These are phyloP conservation scores for Pyxicephalus adspersus DNA, from an alignment of 2,113 vertebrate genomes.

Conservation along the genomic window DNA sequence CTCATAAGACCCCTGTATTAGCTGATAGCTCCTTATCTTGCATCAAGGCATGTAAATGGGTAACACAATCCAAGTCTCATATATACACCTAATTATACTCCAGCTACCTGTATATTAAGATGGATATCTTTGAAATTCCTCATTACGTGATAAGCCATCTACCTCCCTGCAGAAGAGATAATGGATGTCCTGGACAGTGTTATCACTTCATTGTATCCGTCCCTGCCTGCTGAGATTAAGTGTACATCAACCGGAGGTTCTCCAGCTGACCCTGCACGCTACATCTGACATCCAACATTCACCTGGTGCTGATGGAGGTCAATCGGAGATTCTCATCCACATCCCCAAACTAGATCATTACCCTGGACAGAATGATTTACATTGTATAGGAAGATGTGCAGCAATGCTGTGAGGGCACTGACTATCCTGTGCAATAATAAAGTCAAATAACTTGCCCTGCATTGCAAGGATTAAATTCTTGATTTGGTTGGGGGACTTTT, in stretches of 20 bases:
- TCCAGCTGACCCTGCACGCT: conserved; percentile 24
- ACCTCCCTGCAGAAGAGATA: background rate
- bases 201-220: conserved; percentile 13
- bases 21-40: background rate
- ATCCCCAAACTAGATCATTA: conserved; percentile 71
- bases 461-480: no score
- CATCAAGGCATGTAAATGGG: background rate
- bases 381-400: conserved; percentile 62
- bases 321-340: conserved; percentile 63
- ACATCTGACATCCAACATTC: conserved; percentile 60
- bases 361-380: conserved; percentile 74
- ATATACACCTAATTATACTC: background rate
- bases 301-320: conserved; percentile 64
- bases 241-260: conserved; percentile 36
- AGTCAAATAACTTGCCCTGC: no score
- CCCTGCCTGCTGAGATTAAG: conserved; percentile 37
- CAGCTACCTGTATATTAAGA: background rate
- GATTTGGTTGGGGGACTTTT: no score
- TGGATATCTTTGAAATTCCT: conserved; percentile 15
- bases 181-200: conserved; percentile 14
- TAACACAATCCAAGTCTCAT: background rate
- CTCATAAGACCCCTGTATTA: background rate
- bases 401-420: conserved; percentile 58
- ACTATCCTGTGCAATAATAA: conserved; percentile 11
- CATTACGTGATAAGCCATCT: conserved; percentile 58